Percentiles rank a stretch among this genome's conserved stretches.
Evolutionary conservation across 30 jellyfish, hydroid and myxozoan species (phyloP).

Genomic region (Pseudorhiza aurosa): DNA sequence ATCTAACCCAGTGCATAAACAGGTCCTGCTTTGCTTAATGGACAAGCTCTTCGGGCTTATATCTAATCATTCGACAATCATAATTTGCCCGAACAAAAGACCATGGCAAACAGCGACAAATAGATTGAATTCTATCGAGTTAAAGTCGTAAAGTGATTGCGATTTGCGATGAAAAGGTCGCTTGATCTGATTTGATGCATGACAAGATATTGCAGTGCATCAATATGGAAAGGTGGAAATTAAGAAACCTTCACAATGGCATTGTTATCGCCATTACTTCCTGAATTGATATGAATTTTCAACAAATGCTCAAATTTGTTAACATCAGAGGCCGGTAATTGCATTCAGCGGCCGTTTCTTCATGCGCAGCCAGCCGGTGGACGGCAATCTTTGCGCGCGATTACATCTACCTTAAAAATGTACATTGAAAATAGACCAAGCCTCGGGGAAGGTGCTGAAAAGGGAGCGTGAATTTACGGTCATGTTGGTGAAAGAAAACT

Average conservation of each 20-base stretch:
- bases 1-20: too few species aligned
- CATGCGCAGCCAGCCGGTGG: background rate
- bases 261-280: background rate
- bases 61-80: too few species aligned
- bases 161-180: background rate
- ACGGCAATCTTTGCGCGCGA: background rate
- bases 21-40: too few species aligned
- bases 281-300: conserved; percentile 9
- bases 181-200: conserved; percentile 2
- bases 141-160: background rate
- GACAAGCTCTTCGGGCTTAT: too few species aligned
- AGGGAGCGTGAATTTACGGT: background rate
- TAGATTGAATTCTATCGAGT: too few species aligned
- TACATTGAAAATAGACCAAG: background rate
- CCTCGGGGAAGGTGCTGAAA: background rate
- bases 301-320: background rate
- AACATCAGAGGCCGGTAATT: background rate
- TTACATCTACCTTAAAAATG: background rate
- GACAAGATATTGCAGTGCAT: background rate
- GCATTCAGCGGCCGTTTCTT: background rate
- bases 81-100: too few species aligned
- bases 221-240: background rate
- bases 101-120: too few species aligned
- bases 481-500: background rate
- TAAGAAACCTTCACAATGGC: background rate